A percentile compares a stretch with the other conserved stretches of the same genome.
These are phyloP conservation scores for Gallinago jamesoni DNA, from an alignment of 2,113 vertebrate species.

Conservation along the genomic window DNA sequence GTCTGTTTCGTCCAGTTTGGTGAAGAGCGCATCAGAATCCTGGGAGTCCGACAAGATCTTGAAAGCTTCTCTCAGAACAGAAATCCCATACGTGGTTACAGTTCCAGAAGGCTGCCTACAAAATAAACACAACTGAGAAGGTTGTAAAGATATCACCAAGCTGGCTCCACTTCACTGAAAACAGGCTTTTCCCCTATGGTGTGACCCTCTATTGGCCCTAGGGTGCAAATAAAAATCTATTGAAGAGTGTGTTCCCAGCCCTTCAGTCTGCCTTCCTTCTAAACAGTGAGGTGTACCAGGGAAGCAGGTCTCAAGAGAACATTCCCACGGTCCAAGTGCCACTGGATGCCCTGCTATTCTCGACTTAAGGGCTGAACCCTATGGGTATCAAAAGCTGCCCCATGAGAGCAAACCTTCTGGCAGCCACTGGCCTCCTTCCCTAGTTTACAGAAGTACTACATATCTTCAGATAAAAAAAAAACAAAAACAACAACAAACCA, in stretches of 20 bases:
- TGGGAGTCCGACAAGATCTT: conserved; percentile 64
- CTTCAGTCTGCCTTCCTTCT: fast-evolving
- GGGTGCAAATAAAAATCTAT: fast-evolving
- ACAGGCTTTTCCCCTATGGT: neutral
- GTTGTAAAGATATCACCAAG: neutral
- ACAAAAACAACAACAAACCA: too few species aligned
- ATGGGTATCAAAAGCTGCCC: fast-evolving
- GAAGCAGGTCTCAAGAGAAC: neutral
- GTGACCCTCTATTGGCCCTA: neutral
- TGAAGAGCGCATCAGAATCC: conserved; percentile 69
- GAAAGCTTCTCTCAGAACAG: conserved; percentile 79
- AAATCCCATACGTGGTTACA: conserved; percentile 60
- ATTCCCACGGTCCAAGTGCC: fast-evolving
- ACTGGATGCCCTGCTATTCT: neutral
- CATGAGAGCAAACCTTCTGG: fast-evolving
- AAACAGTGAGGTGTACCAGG: fast-evolving
- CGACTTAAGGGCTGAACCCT: neutral
- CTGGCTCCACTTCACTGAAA: neutral
- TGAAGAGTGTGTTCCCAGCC: neutral
- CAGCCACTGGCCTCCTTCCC: neutral
- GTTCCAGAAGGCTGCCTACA: conserved; percentile 58
- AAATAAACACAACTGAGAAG: conserved; percentile 37
- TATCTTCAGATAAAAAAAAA: neutral
- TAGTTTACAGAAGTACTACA: fast-evolving
- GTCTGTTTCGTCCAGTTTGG: conserved; percentile 79